phyloP scores from a whole-genome alignment of 1,140 invertebrate species.

The Colletes latitarsis region DNA sequence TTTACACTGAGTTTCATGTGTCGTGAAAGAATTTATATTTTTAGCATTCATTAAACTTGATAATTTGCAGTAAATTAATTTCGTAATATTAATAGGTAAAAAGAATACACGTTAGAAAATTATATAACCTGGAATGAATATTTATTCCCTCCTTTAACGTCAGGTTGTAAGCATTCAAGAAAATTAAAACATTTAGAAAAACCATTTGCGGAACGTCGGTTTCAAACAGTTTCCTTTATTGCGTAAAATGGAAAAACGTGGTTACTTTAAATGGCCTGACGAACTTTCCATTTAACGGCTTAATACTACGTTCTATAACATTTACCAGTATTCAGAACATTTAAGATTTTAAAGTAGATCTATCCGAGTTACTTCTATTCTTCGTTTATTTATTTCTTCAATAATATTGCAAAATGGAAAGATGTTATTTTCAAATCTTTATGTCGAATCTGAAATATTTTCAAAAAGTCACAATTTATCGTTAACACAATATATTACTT shows the following conservation, averaged over 20 bases:
- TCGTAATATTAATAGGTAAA: neutral
- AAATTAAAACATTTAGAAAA: neutral
- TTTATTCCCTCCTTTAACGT: neutral
- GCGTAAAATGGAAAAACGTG: neutral
- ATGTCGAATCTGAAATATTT: neutral
- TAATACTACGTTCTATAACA: constrained; percentile 8
- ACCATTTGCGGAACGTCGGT: neutral
- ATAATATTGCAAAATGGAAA: neutral
- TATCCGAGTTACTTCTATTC: neutral
- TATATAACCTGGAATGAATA: neutral
- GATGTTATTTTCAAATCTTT: neutral
- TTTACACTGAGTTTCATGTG: neutral
- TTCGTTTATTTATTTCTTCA: neutral
- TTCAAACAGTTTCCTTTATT: neutral
- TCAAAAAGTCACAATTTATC: neutral
- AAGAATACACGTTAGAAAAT: neutral
- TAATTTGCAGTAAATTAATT: neutral
- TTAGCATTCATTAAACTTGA: neutral
- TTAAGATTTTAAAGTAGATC: neutral
- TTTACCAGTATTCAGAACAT: constrained; percentile 1
- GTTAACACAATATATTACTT: neutral
- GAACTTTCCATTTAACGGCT: constrained; percentile 5
- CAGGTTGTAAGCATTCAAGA: neutral
- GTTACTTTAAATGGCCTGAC: neutral
- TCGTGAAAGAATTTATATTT: neutral